phyloP scores from a whole-genome alignment of 2,113 vertebrate species.

The Dissostichus mawsoni region DNA sequence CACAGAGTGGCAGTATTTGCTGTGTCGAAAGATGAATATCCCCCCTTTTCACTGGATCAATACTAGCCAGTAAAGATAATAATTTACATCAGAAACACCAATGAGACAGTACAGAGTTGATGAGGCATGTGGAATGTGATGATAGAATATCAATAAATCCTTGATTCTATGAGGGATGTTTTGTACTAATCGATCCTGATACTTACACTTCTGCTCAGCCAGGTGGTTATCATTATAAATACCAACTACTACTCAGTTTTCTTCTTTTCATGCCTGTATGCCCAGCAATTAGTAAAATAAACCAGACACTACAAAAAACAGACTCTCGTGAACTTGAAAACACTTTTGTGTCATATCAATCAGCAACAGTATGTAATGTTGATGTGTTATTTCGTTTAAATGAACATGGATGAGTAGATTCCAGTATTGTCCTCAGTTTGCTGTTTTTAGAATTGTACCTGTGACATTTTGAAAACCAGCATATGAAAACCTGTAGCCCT shows the following conservation, averaged over 20 bases:
- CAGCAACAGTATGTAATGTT: too few species aligned
- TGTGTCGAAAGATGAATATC: slow-evolving; percentile 63
- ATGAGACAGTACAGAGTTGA: neutral
- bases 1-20: slow-evolving; percentile 85
- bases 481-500: neutral
- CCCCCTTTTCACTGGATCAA: slow-evolving; percentile 53
- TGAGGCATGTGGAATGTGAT: neutral
- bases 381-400: neutral
- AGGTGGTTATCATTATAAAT: slow-evolving; percentile 7
- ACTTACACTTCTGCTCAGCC: neutral
- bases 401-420: neutral
- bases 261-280: slow-evolving; percentile 7
- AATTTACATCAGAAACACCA: slow-evolving; percentile 13
- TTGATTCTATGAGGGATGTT: neutral
- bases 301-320: slow-evolving; percentile 32
- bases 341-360: too few species aligned
- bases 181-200: neutral
- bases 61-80: slow-evolving; percentile 18
- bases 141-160: neutral
- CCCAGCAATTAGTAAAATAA: slow-evolving; percentile 22
- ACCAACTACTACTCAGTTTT: neutral
- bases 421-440: neutral
- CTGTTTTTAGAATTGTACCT: neutral
- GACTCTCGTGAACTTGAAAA: slow-evolving; percentile 18
- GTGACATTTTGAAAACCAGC: neutral